Percentiles rank a stretch among this genome's conserved stretches.
phyloP scores from a whole-genome alignment of 2,797 vertebrate species.

The Myotis vivesi region DNA sequence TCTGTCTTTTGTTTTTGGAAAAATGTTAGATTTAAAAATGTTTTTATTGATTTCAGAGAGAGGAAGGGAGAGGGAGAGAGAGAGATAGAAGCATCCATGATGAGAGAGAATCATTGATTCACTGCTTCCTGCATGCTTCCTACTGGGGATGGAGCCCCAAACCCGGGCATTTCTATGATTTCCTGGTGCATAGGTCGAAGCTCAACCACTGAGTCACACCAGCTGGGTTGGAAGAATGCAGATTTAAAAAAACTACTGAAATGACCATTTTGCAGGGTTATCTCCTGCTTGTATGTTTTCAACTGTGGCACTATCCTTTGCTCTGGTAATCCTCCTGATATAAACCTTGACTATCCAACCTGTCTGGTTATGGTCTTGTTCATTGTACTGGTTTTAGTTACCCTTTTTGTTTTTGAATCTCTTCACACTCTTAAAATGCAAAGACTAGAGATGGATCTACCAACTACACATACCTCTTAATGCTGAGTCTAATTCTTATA shows the following conservation, averaged over 20 bases:
- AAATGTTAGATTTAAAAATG: background rate
- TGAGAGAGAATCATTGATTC: no score
- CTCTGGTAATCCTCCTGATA: background rate
- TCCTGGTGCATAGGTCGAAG: no score
- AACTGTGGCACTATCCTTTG: background rate
- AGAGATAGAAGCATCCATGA: no score
- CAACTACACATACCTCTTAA: background rate
- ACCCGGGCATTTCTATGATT: no score
- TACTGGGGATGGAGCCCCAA: no score
- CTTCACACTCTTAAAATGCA: background rate
- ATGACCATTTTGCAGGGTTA: background rate
- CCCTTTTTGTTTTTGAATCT: conserved; percentile 19
- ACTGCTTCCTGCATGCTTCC: no score
- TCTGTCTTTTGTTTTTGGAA: background rate
- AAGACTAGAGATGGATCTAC: background rate
- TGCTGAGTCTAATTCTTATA: background rate
- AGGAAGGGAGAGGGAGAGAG: no score
- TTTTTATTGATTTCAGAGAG: no score
- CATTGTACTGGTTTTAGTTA: background rate
- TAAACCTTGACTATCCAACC: background rate
- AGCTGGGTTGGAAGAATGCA: background rate
- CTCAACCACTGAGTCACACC: no score
- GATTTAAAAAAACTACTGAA: background rate
- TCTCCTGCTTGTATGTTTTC: background rate
- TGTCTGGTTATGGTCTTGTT: background rate